Percentiles rank a stretch among this genome's conserved stretches.
Evolutionary conservation across 2,113 vertebrate species (phyloP).

Genomic region (Apistogramma diplotaenia): DNA sequence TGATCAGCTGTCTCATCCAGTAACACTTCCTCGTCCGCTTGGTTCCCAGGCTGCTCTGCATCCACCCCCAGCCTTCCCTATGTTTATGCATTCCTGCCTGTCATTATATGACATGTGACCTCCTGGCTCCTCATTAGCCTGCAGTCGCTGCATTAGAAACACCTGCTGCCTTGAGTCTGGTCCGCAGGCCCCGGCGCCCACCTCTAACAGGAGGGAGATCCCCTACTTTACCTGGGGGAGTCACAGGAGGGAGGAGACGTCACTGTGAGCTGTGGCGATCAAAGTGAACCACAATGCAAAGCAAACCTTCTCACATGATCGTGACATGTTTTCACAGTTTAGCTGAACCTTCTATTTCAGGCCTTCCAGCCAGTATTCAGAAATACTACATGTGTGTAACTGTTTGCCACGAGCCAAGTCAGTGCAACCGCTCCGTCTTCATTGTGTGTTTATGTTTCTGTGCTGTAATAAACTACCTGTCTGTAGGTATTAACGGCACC

Average conservation of each 20-base stretch:
- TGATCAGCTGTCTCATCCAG: background rate
- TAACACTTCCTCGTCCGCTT: background rate
- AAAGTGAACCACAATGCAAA: too few relatives aligned
- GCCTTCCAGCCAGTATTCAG: background rate
- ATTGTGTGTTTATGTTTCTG: background rate
- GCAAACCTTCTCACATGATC: background rate
- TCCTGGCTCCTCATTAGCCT: background rate
- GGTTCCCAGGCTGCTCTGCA: slow-evolving; percentile 5
- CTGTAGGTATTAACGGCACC: accelerated
- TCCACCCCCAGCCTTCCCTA: background rate
- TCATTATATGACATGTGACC: background rate
- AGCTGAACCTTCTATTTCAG: background rate
- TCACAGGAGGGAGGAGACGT: background rate
- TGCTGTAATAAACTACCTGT: background rate
- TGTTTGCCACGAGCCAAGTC: background rate
- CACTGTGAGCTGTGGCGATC: background rate
- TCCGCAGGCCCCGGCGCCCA: background rate
- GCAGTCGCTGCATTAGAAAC: background rate
- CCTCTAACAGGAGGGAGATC: background rate
- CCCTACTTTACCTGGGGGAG: background rate
- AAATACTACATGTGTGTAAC: background rate
- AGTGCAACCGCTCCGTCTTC: background rate
- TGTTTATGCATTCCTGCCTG: background rate
- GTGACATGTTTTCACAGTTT: background rate
- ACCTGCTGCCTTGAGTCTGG: background rate